phyloP scores from a whole-genome alignment of 1,140 invertebrate genomes.

The Paraescarpia echinospica region DNA sequence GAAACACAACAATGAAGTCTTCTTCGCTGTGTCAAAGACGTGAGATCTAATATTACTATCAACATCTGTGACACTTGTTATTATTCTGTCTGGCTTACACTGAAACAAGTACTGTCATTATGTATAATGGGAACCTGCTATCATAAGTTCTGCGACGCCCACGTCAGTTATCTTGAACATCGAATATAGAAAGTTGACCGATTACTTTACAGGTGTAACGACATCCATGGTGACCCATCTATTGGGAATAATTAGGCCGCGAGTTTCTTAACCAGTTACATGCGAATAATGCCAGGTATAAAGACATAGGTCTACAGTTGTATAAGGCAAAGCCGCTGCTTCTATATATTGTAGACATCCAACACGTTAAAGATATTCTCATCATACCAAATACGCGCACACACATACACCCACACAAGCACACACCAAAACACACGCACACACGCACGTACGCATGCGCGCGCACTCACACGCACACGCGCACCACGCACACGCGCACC shows the following conservation, averaged over 20 bases:
- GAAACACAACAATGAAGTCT: not conserved
- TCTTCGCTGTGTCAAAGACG: not conserved
- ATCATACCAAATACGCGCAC: too few relatives aligned
- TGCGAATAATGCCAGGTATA: too few relatives aligned
- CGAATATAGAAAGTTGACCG: not conserved
- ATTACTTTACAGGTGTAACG: not conserved
- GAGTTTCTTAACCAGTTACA: too few relatives aligned
- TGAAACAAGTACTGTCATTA: not conserved
- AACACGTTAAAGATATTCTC: too few relatives aligned
- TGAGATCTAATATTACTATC: not conserved
- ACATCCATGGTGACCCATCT: not conserved
- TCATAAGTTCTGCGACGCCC: not conserved
- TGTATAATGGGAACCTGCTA: not conserved
- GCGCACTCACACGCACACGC: too few relatives aligned
- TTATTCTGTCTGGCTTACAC: not conserved
- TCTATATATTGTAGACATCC: too few relatives aligned
- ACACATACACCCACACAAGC: too few relatives aligned
- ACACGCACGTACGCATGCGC: too few relatives aligned
- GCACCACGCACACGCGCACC: not conserved
- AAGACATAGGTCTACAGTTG: too few relatives aligned
- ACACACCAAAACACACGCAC: too few relatives aligned
- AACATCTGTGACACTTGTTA: not conserved
- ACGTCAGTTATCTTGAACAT: not conserved
- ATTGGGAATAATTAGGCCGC: not conserved
- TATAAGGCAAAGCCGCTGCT: too few relatives aligned